phyloP scores from a whole-genome alignment of 2,888 invertebrate species.

The Lacanobia oleracea region DNA sequence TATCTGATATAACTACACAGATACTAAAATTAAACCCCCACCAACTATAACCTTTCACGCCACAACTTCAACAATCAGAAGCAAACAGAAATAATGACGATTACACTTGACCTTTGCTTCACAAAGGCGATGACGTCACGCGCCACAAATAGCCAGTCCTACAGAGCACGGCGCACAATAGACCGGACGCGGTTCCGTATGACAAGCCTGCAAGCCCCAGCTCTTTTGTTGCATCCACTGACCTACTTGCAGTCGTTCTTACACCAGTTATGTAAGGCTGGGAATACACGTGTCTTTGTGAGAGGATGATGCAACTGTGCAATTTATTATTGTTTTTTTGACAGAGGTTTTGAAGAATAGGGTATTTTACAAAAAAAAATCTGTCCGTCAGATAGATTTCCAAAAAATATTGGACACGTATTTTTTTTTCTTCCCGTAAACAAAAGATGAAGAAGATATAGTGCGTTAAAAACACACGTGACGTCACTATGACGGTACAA shows the following conservation, averaged over 20 bases:
- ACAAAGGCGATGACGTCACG: conserved; percentile 52
- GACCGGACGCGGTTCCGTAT: conserved; percentile 58
- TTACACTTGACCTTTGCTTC: conserved; percentile 60
- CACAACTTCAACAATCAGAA: conserved; percentile 42
- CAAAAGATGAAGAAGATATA: no score
- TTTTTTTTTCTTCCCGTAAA: no score
- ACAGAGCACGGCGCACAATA: conserved; percentile 45
- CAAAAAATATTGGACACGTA: no score
- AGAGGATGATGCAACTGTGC: not conserved
- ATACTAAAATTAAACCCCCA: not conserved
- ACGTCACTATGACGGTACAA: no score
- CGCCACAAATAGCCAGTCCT: conserved; percentile 46
- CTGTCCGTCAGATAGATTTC: no score
- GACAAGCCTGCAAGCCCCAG: conserved; percentile 33
- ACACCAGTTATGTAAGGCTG: conserved; percentile 24
- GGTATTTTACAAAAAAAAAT: no score
- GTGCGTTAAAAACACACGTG: no score
- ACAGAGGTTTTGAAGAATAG: not conserved
- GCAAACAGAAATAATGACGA: conserved; percentile 39
- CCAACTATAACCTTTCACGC: not conserved
- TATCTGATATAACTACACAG: not conserved
- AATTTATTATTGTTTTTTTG: not conserved
- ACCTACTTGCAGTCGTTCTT: conserved; percentile 53
- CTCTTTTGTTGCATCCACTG: conserved; percentile 61
- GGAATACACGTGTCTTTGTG: conserved; percentile 8